Percentiles rank a stretch among this genome's conserved stretches.
phyloP scores from a whole-genome alignment of 2,888 invertebrate genomes.

The Drosophila siamana region DNA sequence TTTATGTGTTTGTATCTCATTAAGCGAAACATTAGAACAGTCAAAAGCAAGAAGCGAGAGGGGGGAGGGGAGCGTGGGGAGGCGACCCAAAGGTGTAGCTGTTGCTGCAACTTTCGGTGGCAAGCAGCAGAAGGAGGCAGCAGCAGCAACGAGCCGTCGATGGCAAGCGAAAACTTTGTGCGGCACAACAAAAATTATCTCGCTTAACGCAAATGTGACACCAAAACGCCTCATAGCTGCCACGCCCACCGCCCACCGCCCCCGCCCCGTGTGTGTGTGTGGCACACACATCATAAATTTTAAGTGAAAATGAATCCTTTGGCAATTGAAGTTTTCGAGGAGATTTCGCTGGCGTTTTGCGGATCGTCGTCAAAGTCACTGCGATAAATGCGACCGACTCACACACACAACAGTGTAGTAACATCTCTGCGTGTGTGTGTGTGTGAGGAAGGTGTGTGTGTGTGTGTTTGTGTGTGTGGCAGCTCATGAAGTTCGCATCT shows the following conservation, averaged over 20 bases:
- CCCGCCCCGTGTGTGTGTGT: conserved; percentile 15
- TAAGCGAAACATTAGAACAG: conserved; percentile 65
- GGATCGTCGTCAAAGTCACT: conserved; percentile 72
- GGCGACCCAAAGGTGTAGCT: conserved; percentile 62
- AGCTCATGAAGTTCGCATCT: conserved; percentile 57
- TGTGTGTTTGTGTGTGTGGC: conserved; percentile 32
- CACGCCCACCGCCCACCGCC: conserved; percentile 10
- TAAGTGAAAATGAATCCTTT: conserved; percentile 82
- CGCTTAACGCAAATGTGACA: conserved; percentile 77
- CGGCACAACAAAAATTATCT: conserved; percentile 76
- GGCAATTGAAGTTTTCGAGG: conserved; percentile 79
- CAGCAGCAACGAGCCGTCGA: conserved; percentile 29
- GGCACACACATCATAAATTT: conserved; percentile 72
- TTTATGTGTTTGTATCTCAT: conserved; percentile 85
- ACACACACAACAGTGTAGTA: conserved; percentile 9
- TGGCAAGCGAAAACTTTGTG: conserved; percentile 63
- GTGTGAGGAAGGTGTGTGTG: conserved; percentile 25
- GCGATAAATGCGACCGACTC: conserved; percentile 34
- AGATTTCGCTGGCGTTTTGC: conserved; percentile 61
- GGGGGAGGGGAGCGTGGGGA: neutral
- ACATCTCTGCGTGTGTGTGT: conserved; percentile 25
- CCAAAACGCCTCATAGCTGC: conserved; percentile 47
- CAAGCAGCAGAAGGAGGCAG: conserved; percentile 9
- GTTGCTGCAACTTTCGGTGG: conserved; percentile 52
- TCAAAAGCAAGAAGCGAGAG: neutral